Evolutionary conservation across 2,113 vertebrate genomes (phyloP), one percentile per base, ranked within the genome.

Genomic region (Pygoscelis antarcticus): DNA sequence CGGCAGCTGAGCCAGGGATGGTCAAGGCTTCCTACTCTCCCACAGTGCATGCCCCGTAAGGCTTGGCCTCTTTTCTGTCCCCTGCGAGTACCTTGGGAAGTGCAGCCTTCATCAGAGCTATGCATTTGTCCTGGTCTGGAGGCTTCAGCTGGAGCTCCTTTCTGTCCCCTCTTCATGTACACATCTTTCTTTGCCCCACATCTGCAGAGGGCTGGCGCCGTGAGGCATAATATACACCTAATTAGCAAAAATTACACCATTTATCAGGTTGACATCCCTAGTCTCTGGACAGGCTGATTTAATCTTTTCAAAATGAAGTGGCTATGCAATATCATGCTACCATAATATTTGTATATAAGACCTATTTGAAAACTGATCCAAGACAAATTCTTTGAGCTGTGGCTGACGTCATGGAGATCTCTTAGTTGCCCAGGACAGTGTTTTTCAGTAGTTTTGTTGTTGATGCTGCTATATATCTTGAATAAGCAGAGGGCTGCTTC

Each of bases 191-290:
- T 58, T 71, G 38, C 6, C 9, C 16, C 29, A 10, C 34, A 11
- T 34, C 23, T 82, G 18, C 54, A 82, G 18, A 84, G 4, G 7
- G 62, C 30, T 85, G 34, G 18, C 23, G 34, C 36, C 2, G 1
- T 18, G 23, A 49, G 38, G 18, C 23, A 25, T 4, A 36, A 44
- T 12, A 36, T 4, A 19, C 5, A 27, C 12, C 3, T 34, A 47
- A 44, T 0, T 36, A 44, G 26, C 4, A 77, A 77, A 81, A 54
- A n/a, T 18, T 30, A 19, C 16, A 5, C 16, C 16, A 0, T 5
- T n/a, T 61, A 25, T 60, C 4, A 4, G 12, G 9, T 20, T 72
- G 21, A 2, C 9, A 1, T 32, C 62, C 20, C 49, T 47, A 38
- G 26, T 57, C 5, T 75, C 57, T 47, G 6, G 22, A 81, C 12